These are phyloP conservation scores for Bellardia pandia DNA, from an alignment of 2,888 invertebrate genomes.

Conservation along the genomic window DNA sequence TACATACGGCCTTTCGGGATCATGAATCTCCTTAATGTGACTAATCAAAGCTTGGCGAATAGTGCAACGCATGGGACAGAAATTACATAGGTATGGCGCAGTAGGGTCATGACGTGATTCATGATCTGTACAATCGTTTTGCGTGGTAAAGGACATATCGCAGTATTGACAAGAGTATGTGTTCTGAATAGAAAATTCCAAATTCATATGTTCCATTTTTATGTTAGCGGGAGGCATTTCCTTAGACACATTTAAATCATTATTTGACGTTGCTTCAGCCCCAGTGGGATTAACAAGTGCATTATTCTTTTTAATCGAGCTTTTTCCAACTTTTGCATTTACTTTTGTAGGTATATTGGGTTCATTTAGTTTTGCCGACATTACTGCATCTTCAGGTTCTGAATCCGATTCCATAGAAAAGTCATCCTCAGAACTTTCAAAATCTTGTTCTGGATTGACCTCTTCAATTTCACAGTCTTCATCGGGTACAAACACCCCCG, in stretches of 20 bases:
- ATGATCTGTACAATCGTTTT: slow-evolving; percentile 87
- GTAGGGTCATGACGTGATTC: slow-evolving; percentile 87
- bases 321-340: background rate
- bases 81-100: slow-evolving; percentile 81
- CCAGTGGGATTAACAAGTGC: background rate
- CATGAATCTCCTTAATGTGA: slow-evolving; percentile 88
- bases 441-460: slow-evolving; percentile 88
- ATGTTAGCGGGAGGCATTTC: slow-evolving; percentile 38
- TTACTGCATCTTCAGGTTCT: slow-evolving; percentile 72
- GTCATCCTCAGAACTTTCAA: slow-evolving; percentile 87
- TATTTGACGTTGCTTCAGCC: background rate
- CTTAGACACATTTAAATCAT: slow-evolving; percentile 37
- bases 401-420: slow-evolving; percentile 80
- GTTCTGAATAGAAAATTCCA: slow-evolving; percentile 83
- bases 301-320: background rate
- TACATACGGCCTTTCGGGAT: slow-evolving; percentile 89
- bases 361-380: slow-evolving; percentile 33
- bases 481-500: slow-evolving; percentile 81
- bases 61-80: slow-evolving; percentile 78
- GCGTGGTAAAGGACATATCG: slow-evolving; percentile 89
- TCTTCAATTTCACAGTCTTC: slow-evolving; percentile 86
- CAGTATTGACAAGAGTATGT: slow-evolving; percentile 90
- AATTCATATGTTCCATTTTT: slow-evolving; percentile 62
- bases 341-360: slow-evolving; percentile 19
- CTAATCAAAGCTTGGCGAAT: slow-evolving; percentile 84